Percentiles rank a stretch among this genome's conserved stretches.
Evolutionary conservation across 1,140 invertebrate genomes (phyloP).

Genomic region (Drosophila malerkotliana): DNA sequence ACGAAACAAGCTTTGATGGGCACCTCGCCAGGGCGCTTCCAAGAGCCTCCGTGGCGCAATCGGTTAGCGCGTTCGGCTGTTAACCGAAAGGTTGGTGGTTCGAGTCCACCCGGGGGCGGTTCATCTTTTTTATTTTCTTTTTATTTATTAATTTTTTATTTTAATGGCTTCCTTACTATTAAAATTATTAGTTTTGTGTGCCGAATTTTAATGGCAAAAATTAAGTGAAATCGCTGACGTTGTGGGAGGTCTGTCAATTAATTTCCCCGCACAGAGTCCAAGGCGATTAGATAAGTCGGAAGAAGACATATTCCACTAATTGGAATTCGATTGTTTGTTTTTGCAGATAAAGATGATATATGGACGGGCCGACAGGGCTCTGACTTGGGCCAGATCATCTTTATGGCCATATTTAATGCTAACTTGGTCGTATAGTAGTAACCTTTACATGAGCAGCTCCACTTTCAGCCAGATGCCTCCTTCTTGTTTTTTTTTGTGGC

Average conservation of each 20-base stretch:
- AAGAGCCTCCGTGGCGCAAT: conserved; percentile 91
- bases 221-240: conserved; percentile 26
- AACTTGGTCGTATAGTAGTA: conserved; percentile 28
- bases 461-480: conserved; percentile 32
- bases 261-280: not conserved
- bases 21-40: not conserved
- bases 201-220: conserved; percentile 26
- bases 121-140: not conserved
- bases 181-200: conserved; percentile 19
- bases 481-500: conserved; percentile 2
- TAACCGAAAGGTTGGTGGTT: conserved; percentile 94
- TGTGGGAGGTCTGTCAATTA: conserved; percentile 24
- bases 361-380: not conserved
- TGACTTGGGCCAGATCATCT: not conserved
- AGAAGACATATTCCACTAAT: not conserved
- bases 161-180: conserved; percentile 25
- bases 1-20: not conserved
- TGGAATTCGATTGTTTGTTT: conserved; percentile 4
- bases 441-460: conserved; percentile 58
- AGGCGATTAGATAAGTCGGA: conserved; percentile 32
- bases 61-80: conserved; percentile 92
- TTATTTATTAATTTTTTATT: not conserved
- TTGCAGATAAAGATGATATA: conserved; percentile 6
- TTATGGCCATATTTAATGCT: conserved; percentile 1
- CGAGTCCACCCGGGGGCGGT: conserved; percentile 90